Evolutionary conservation across 2,888 invertebrate species (phyloP).

Genomic region (Onchidella celtica): DNA sequence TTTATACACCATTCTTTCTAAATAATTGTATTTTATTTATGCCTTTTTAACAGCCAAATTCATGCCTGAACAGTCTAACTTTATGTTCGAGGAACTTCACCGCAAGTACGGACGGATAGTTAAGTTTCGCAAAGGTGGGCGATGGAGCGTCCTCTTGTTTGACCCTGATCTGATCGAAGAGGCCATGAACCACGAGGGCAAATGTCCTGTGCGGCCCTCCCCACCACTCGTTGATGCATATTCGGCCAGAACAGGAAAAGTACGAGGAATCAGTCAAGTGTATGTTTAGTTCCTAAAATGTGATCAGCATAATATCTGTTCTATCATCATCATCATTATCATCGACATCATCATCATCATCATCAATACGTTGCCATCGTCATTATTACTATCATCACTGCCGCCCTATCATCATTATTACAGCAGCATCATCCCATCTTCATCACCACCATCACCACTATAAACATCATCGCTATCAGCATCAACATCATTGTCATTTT

Average conservation of each 20-base stretch:
- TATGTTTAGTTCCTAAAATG: conserved; percentile 3
- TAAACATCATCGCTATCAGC: too few species aligned
- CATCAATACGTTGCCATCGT: too few species aligned
- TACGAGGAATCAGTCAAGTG: conserved; percentile 28
- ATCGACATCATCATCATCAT: too few species aligned
- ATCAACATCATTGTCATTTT: too few species aligned
- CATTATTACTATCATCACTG: too few species aligned
- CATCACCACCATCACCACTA: too few species aligned
- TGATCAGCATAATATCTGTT: background rate
- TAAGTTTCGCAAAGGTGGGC: conserved; percentile 46
- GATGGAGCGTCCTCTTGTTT: conserved; percentile 51
- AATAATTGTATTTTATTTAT: background rate
- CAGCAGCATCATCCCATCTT: too few species aligned
- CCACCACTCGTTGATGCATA: conserved; percentile 32
- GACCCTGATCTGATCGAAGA: conserved; percentile 53
- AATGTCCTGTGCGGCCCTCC: conserved; percentile 48
- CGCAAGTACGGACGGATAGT: conserved; percentile 54
- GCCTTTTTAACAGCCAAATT: conserved; percentile 3
- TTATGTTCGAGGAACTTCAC: conserved; percentile 49
- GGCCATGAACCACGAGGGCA: conserved; percentile 53
- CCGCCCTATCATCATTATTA: too few species aligned
- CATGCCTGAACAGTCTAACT: conserved; percentile 24
- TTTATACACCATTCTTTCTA: background rate
- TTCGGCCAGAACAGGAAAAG: conserved; percentile 10
- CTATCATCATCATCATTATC: too few species aligned